A percentile compares a stretch with the other conserved stretches of the same genome.
These are phyloP conservation scores for Pseudomugil gertrudae DNA, from an alignment of 2,797 vertebrate species.

Conservation along the genomic window DNA sequence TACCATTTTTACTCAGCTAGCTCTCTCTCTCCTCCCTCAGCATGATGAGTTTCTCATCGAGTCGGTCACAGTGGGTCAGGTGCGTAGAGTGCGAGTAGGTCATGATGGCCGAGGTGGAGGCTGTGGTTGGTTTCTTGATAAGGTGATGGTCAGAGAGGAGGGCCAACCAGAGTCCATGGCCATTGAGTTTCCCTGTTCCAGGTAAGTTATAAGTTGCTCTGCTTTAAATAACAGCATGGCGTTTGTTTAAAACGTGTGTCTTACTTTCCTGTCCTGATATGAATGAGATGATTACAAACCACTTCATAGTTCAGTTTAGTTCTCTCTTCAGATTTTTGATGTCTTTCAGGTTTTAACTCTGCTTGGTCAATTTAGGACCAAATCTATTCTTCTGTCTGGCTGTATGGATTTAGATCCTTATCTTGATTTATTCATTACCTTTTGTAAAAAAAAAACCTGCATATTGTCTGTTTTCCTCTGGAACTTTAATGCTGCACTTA, in stretches of 20 bases:
- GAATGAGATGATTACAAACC: not conserved
- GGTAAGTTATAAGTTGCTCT: slow-evolving; percentile 73
- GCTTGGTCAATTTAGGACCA: not conserved
- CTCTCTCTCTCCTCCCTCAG: slow-evolving; percentile 69
- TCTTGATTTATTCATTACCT: no score
- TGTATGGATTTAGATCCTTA: no score
- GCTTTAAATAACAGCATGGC: not conserved
- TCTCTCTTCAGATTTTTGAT: not conserved
- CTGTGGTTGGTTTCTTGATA: slow-evolving; percentile 96
- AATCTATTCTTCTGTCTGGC: no score
- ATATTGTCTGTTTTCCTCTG: no score
- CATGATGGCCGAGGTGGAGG: slow-evolving; percentile 93
- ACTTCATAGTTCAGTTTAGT: not conserved
- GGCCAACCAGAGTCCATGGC: slow-evolving; percentile 90
- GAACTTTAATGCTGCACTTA: no score
- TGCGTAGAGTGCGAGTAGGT: slow-evolving; percentile 89
- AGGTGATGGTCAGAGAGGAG: slow-evolving; percentile 94
- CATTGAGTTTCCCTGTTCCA: slow-evolving; percentile 92
- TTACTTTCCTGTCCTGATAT: not conserved
- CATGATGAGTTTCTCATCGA: slow-evolving; percentile 95
- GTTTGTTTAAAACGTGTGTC: not conserved
- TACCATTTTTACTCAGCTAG: not conserved
- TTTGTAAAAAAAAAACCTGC: no score
- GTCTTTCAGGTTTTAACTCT: not conserved
- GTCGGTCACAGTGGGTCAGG: slow-evolving; percentile 87